A percentile compares a stretch with the other conserved stretches of the same genome.
Evolutionary conservation across 2,113 vertebrate species (phyloP).

Genomic region (Dunckerocampus dactyliophorus): DNA sequence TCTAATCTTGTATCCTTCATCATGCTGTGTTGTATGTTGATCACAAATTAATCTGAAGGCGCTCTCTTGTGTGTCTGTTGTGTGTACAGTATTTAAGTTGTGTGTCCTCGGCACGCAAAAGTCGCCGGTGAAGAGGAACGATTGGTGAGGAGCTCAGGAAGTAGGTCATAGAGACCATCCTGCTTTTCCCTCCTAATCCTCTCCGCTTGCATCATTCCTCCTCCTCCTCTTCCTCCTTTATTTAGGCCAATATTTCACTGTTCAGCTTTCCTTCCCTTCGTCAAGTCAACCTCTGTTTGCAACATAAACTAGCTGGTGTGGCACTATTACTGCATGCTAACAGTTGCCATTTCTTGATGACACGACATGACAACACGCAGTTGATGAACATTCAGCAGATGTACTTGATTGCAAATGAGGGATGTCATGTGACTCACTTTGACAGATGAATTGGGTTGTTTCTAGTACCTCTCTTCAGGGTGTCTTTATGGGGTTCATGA

Average conservation of each 20-base stretch:
- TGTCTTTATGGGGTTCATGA: not conserved
- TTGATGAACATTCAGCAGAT: too few relatives aligned
- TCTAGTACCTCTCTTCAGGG: not conserved
- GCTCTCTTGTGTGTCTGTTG: not conserved
- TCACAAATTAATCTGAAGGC: not conserved
- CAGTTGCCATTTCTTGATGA: too few relatives aligned
- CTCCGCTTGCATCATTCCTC: conserved; percentile 11
- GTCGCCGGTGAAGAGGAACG: conserved; percentile 27
- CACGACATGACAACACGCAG: too few relatives aligned
- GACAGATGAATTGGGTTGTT: not conserved
- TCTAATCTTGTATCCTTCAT: too few relatives aligned
- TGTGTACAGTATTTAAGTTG: not conserved
- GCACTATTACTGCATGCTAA: too few relatives aligned
- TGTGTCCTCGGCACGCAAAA: not conserved
- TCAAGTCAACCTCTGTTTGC: not conserved
- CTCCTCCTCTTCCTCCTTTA: not conserved
- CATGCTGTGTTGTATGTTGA: too few relatives aligned
- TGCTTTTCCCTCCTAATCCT: conserved; percentile 5
- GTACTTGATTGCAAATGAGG: not conserved
- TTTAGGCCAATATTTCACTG: conserved; percentile 28
- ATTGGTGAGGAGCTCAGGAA: conserved; percentile 50
- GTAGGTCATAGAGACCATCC: conserved; percentile 51
- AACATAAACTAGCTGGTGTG: too few relatives aligned
- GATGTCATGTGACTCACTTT: not conserved
- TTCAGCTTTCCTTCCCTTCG: not conserved